A percentile compares a stretch with the other conserved stretches of the same genome.
These are phyloP conservation scores for Intellagama lesueurii DNA, from an alignment of 2,797 vertebrate genomes.

Conservation along the genomic window DNA sequence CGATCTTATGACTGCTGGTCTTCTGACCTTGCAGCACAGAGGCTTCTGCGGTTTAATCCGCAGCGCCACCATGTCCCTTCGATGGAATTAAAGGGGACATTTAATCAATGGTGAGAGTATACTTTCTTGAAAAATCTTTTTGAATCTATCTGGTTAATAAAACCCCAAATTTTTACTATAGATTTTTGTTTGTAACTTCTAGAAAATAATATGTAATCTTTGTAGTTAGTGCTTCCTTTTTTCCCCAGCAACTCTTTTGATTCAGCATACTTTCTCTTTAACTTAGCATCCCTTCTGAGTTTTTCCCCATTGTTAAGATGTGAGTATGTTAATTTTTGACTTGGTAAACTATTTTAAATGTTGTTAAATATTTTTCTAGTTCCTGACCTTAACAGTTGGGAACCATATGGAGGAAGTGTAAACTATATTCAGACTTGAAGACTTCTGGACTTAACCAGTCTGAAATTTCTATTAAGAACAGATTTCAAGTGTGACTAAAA, in stretches of 20 bases:
- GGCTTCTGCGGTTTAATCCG: too few species aligned
- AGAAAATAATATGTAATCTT: neutral
- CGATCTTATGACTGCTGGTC: too few species aligned
- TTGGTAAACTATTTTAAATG: conserved; percentile 7
- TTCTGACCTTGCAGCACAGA: too few species aligned
- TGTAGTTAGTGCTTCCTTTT: neutral
- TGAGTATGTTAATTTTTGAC: neutral
- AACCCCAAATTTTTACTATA: neutral
- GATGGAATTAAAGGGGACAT: neutral
- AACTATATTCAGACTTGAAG: neutral
- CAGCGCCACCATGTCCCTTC: too few species aligned
- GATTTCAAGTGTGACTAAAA: neutral
- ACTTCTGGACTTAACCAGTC: neutral
- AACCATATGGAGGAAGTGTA: neutral
- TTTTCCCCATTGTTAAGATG: neutral
- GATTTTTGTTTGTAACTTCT: neutral
- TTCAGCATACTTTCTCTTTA: neutral
- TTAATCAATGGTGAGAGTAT: conserved; percentile 20
- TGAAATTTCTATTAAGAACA: neutral
- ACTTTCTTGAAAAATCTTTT: neutral
- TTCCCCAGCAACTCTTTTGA: neutral
- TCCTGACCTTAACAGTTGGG: neutral
- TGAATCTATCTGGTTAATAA: conserved; percentile 1
- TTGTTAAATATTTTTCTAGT: neutral
- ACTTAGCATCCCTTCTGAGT: neutral